These are phyloP conservation scores for Anhinga anhinga DNA, from an alignment of 2,113 vertebrate genomes.

Conservation along the genomic window DNA sequence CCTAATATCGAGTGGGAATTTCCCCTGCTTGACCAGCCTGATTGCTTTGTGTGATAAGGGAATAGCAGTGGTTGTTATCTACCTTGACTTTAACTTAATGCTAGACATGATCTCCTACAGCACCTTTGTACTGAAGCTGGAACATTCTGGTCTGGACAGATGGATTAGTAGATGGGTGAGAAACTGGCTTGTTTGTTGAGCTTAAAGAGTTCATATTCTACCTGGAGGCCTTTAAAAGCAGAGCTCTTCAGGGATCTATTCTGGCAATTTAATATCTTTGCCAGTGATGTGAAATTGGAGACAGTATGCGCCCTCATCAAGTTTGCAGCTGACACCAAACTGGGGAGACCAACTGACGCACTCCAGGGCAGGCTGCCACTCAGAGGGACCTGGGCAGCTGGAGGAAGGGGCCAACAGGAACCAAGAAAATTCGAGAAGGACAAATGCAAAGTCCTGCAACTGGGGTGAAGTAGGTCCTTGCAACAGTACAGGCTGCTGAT, in stretches of 20 bases:
- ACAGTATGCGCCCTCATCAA: neutral
- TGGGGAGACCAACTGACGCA: accelerated
- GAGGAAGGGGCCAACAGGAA: neutral
- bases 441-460: neutral
- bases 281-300: neutral
- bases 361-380: neutral
- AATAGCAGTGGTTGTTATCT: neutral
- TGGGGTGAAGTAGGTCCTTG: neutral
- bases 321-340: neutral
- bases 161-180: neutral
- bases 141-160: neutral
- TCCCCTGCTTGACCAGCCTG: neutral
- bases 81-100: neutral
- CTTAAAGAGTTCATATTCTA: neutral
- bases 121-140: neutral
- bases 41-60: neutral
- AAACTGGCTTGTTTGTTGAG: neutral
- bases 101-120: neutral
- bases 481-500: neutral
- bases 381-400: neutral
- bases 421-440: neutral
- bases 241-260: neutral
- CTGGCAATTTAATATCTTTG: neutral
- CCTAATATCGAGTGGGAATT: neutral
- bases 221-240: neutral